These are phyloP conservation scores for Sarotherodon lohbergeri DNA, from an alignment of 2,113 vertebrate species.

Conservation along the genomic window DNA sequence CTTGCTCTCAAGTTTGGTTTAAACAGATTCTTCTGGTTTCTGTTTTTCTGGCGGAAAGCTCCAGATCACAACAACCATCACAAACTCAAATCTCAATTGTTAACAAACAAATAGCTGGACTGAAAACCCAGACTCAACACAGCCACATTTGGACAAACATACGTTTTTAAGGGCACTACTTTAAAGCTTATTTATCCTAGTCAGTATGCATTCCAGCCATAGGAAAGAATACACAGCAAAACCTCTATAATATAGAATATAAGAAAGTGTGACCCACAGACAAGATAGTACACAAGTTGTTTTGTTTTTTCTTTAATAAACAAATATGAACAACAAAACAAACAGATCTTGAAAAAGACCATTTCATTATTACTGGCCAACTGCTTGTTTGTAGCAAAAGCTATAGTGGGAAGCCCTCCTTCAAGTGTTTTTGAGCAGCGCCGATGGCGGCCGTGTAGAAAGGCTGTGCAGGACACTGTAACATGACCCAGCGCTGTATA, in stretches of 20 bases:
- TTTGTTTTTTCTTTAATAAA: not conserved
- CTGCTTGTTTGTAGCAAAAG: not conserved
- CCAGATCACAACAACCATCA: not conserved
- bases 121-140: not conserved
- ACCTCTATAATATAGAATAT: not conserved
- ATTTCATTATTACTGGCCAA: not conserved
- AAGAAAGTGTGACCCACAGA: not conserved
- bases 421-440: not conserved
- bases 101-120: not conserved
- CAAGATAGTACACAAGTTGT: not conserved
- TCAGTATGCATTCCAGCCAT: not conserved
- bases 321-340: not conserved
- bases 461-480: not conserved
- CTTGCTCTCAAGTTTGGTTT: not conserved
- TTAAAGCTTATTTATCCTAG: not conserved
- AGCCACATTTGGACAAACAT: not conserved
- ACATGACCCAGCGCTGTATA: not conserved
- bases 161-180: not conserved
- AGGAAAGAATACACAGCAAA: not conserved
- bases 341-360: not conserved
- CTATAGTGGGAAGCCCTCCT: not conserved
- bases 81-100: not conserved
- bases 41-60: not conserved
- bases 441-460: not conserved
- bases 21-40: not conserved